Conservation (phyloP, 2,888 invertebrate genomes). For the Caenorhabditis sp. region DNA sequence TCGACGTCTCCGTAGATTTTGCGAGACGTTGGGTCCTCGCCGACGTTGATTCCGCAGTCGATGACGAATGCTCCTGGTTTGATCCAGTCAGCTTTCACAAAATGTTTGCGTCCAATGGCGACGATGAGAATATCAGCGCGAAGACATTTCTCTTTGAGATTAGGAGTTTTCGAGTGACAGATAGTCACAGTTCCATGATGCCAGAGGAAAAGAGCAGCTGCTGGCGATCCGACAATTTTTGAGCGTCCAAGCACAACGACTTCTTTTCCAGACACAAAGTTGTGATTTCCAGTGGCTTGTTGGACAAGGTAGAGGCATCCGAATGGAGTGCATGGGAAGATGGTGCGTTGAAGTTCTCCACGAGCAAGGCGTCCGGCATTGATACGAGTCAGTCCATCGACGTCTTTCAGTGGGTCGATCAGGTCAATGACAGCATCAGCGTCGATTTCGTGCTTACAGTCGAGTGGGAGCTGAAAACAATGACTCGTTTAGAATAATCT, state of each 20-base stretch:
- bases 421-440: conserved; percentile 88
- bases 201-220: conserved; percentile 95
- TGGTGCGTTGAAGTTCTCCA: conserved; percentile 89
- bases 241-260: conserved; percentile 97
- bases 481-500: not conserved
- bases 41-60: conserved; percentile 95
- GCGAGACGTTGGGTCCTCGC: conserved; percentile 62
- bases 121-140: conserved; percentile 97
- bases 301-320: conserved; percentile 95
- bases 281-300: conserved; percentile 82
- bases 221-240: conserved; percentile 97
- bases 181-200: conserved; percentile 96
- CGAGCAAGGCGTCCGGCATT: conserved; percentile 95
- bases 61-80: conserved; percentile 98
- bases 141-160: conserved; percentile 78
- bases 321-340: conserved; percentile 96
- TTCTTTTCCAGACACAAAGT: conserved; percentile 83
- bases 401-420: conserved; percentile 87
- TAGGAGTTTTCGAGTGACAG: conserved; percentile 93
- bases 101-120: conserved; percentile 92
- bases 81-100: conserved; percentile 94
- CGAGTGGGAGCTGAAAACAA: conserved; percentile 88
- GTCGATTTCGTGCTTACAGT: conserved; percentile 90
- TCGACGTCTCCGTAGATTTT: conserved; percentile 93
- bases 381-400: conserved; percentile 85